Evolutionary conservation across 2,888 invertebrate species (phyloP).

Genomic region (Deilephila porcellus): DNA sequence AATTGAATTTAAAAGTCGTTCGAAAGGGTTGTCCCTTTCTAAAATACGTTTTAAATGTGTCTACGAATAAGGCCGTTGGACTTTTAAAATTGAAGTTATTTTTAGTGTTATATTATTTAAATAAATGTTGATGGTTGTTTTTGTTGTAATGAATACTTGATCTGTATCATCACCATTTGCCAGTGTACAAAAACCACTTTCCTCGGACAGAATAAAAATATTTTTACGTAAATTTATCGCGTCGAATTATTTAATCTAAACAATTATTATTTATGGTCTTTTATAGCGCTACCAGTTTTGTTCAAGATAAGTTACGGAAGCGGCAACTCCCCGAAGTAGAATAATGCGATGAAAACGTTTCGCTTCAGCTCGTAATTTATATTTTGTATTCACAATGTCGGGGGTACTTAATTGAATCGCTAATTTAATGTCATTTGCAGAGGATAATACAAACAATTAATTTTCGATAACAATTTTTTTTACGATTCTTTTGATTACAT

Average conservation of each 20-base stretch:
- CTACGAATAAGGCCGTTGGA: no score
- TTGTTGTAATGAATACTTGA: no score
- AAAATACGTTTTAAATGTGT: no score
- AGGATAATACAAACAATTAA: neutral
- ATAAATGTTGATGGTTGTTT: no score
- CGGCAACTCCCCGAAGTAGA: constrained; percentile 8
- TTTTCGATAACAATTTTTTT: neutral
- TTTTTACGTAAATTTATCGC: constrained; percentile 7
- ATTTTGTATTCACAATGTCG: neutral
- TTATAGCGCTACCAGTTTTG: constrained; percentile 28
- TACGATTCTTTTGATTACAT: neutral
- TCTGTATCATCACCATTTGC: no score
- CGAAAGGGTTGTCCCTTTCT: no score
- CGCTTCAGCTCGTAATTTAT: neutral
- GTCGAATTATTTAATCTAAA: constrained; percentile 25
- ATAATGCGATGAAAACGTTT: neutral
- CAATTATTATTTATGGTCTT: constrained; percentile 14
- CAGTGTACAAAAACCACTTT: no score
- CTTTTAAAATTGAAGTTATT: no score
- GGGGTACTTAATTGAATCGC: neutral
- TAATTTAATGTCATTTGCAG: neutral
- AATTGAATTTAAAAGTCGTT: no score
- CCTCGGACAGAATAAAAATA: no score
- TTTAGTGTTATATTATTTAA: no score
- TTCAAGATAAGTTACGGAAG: constrained; percentile 28